These are phyloP conservation scores for Girardinichthys multiradiatus DNA, from an alignment of 2,113 vertebrate species.

Conservation along the genomic window DNA sequence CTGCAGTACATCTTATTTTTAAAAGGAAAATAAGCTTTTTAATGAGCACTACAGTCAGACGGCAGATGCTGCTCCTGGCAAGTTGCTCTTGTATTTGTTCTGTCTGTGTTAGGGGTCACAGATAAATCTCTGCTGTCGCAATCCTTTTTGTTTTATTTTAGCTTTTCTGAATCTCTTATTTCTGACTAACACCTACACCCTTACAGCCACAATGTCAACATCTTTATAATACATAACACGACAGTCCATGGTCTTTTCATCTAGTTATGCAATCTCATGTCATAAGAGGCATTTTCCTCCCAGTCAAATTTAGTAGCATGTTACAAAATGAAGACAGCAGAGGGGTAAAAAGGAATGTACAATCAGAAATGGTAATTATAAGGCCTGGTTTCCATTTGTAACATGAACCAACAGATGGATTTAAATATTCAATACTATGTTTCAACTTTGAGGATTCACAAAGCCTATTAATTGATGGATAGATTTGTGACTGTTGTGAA, in stretches of 20 bases:
- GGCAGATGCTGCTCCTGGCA: slow-evolving; percentile 4
- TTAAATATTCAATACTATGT: slow-evolving; percentile 34
- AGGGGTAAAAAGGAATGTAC: background rate
- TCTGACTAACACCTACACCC: slow-evolving; percentile 18
- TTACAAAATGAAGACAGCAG: slow-evolving; percentile 16
- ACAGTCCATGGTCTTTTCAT: slow-evolving; percentile 1
- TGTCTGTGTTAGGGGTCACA: slow-evolving; percentile 13
- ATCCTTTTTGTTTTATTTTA: slow-evolving; percentile 34
- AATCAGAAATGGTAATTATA: slow-evolving; percentile 9
- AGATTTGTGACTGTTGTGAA: background rate
- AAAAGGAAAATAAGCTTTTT: slow-evolving; percentile 24
- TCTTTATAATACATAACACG: slow-evolving; percentile 9
- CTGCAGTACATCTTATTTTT: background rate
- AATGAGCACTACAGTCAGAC: slow-evolving; percentile 32
- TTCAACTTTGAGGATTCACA: slow-evolving; percentile 9
- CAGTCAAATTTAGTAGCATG: slow-evolving; percentile 12
- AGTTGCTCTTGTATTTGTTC: slow-evolving; percentile 17
- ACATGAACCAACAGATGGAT: slow-evolving; percentile 36
- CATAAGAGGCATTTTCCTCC: slow-evolving; percentile 18
- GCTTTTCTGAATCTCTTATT: slow-evolving; percentile 28
- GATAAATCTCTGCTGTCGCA: slow-evolving; percentile 23
- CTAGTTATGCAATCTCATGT: slow-evolving; percentile 34
- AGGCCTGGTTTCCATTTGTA: slow-evolving; percentile 18
- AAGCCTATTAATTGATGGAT: slow-evolving; percentile 3
- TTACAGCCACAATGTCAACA: slow-evolving; percentile 31